Evolutionary conservation across 2,888 invertebrate species (phyloP).

Genomic region (Ophonus ardosiacus): DNA sequence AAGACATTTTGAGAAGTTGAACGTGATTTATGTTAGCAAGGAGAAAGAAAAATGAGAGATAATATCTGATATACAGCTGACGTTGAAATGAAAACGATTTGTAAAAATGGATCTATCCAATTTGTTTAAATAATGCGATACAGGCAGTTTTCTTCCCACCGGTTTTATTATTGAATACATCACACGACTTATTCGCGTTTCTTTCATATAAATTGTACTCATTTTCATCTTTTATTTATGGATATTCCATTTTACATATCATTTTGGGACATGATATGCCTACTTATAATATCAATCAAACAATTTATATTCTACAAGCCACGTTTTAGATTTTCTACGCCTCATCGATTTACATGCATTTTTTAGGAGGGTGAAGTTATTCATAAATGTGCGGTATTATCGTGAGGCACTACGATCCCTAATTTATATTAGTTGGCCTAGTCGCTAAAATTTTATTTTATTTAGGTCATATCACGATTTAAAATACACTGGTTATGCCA

Average conservation of each 20-base stretch:
- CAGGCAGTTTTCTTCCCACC: constrained; percentile 27
- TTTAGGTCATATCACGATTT: too few species aligned
- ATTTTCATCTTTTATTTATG: neutral
- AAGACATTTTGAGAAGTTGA: constrained; percentile 38
- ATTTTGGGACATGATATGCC: neutral
- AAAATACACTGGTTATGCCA: too few species aligned
- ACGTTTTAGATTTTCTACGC: neutral
- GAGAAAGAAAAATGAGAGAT: constrained; percentile 43
- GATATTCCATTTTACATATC: neutral
- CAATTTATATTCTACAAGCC: neutral
- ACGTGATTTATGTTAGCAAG: constrained; percentile 34
- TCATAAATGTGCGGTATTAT: too few species aligned
- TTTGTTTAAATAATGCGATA: constrained; percentile 31
- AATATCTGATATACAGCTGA: constrained; percentile 47
- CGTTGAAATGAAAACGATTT: constrained; percentile 37
- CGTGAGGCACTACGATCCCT: too few species aligned
- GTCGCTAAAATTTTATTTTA: too few species aligned
- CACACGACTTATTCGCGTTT: neutral
- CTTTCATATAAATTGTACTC: neutral
- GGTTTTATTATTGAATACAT: constrained; percentile 37
- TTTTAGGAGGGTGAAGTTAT: too few species aligned
- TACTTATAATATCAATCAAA: neutral
- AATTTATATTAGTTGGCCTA: too few species aligned
- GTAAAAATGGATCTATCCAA: constrained; percentile 42
- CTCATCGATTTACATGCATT: too few species aligned